Evolutionary conservation across 2,113 vertebrate genomes (phyloP), one percentile per base, ranked within the genome.

Genomic region (Rallus limicola): DNA sequence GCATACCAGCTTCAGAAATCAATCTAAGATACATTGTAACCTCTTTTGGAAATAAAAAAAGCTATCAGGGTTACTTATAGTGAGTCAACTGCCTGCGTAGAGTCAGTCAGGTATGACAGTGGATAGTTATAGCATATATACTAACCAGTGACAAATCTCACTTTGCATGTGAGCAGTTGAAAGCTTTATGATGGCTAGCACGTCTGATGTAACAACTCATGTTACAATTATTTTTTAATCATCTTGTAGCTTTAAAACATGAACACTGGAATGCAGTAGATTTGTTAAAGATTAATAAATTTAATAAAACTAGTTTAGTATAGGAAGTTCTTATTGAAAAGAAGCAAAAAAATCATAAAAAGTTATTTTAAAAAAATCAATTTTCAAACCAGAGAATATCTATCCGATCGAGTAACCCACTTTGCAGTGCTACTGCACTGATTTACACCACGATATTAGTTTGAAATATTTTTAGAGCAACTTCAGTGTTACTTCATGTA

Each of bases 331-430:
- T 80, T 74, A 82, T 56, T 55, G 81, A 91, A 94, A 90, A 93
- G 60, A 82, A 92, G 80, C 24, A 82, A 93, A 88, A 89, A 67
- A 19, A 91, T 50, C 42, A 85, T 84, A 95, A 94, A 93, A 93
- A 89, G 50, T 53, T 84, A 48, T 48, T 36, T 63, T 77, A 69
- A 65, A 92, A 93, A 91, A 88, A 93, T 70, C 70, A 64, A 94
- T 75, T 97, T 94, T 90, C 56, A 93, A 93, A 93, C 71, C 65
- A 91, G 58, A 90, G 38, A 90, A 58, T 74, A 58, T 63, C 64
- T 84, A 76, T 88, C 80, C 92, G 79, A 38, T 86, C 71, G 91
- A 95, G 83, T 44, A 94, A 97, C 68, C 13, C 52, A 88, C 65
- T 92, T 86, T 94, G 63, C 70, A 91, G 86, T 67, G 42, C 20